Evolutionary conservation across 2,113 vertebrate genomes (phyloP).

Genomic region (Motacilla alba): DNA sequence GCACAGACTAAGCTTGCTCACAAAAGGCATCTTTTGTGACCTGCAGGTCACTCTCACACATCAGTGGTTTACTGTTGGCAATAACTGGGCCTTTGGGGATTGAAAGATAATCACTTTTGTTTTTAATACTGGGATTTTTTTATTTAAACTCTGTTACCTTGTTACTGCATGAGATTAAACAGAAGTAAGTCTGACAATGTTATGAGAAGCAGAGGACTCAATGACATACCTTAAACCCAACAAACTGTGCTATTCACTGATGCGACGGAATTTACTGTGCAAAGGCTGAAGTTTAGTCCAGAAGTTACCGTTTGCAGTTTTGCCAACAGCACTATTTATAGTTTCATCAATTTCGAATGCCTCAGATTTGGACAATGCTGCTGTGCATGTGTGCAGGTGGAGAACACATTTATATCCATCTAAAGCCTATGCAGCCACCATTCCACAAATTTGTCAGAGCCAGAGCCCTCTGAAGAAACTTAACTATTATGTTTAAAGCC

Average conservation of each 20-base stretch:
- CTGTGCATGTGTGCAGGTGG: conserved; percentile 61
- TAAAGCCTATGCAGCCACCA: not conserved
- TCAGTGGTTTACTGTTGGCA: conserved; percentile 10
- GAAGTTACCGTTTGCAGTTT: conserved; percentile 69
- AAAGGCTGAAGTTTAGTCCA: conserved; percentile 43
- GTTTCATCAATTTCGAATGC: conserved; percentile 58
- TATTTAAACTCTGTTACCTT: conserved; percentile 49
- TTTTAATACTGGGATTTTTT: conserved; percentile 18
- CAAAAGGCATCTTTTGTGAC: not conserved
- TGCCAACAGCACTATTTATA: conserved; percentile 64
- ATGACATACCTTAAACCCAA: conserved; percentile 26
- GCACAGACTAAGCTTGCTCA: not conserved
- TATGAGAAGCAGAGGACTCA: conserved; percentile 32
- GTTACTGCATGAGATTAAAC: conserved; percentile 49
- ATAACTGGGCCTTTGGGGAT: not conserved
- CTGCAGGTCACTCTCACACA: not conserved
- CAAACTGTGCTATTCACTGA: not conserved
- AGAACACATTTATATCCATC: conserved; percentile 44
- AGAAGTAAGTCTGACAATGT: conserved; percentile 35
- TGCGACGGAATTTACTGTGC: conserved; percentile 21
- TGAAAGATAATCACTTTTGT: not conserved
- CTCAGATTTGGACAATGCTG: conserved; percentile 46
- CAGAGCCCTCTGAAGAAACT: not conserved
- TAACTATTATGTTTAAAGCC: conserved; percentile 10
- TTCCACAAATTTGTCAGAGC: conserved; percentile 3